Percentiles rank a stretch among this genome's conserved stretches.
phyloP scores from a whole-genome alignment of 2,797 vertebrate species.

The Periophthalmus magnuspinnatus region DNA sequence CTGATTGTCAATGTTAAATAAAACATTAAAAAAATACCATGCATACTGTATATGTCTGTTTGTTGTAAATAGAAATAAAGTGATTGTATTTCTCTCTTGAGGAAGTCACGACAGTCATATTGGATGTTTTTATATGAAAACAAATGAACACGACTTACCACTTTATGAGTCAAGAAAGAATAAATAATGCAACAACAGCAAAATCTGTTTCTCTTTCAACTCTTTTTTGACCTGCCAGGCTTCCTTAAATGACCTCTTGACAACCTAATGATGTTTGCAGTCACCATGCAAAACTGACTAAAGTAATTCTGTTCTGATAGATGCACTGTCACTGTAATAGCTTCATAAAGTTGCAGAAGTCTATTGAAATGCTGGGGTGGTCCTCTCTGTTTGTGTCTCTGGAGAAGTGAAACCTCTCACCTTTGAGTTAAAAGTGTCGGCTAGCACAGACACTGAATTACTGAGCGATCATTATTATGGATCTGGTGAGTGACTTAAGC shows the following conservation, averaged over 20 bases:
- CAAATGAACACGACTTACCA: conserved; percentile 4
- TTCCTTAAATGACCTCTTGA: background rate
- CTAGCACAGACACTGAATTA: conserved; percentile 29
- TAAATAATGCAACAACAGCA: conserved; percentile 15
- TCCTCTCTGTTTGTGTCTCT: conserved; percentile 19
- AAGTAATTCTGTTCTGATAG: conserved; percentile 15
- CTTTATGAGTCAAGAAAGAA: background rate
- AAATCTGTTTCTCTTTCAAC: background rate
- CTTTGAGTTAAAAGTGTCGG: conserved; percentile 15
- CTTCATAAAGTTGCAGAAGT: conserved; percentile 23
- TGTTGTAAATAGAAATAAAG: background rate
- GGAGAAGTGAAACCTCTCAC: conserved; percentile 30
- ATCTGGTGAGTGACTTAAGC: conserved; percentile 28
- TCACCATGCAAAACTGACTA: background rate
- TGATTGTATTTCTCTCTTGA: background rate
- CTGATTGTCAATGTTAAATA: background rate
- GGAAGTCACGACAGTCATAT: conserved; percentile 5
- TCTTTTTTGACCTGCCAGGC: background rate
- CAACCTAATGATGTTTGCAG: background rate
- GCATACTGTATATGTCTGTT: background rate
- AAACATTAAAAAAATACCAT: background rate
- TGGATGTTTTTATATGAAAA: background rate
- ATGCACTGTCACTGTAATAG: conserved; percentile 21
- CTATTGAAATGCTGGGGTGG: conserved; percentile 39
- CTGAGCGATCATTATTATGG: conserved; percentile 40